Percentiles rank a stretch among this genome's conserved stretches.
Evolutionary conservation across 2,113 vertebrate genomes (phyloP).

Genomic region (Sebastes fasciatus): DNA sequence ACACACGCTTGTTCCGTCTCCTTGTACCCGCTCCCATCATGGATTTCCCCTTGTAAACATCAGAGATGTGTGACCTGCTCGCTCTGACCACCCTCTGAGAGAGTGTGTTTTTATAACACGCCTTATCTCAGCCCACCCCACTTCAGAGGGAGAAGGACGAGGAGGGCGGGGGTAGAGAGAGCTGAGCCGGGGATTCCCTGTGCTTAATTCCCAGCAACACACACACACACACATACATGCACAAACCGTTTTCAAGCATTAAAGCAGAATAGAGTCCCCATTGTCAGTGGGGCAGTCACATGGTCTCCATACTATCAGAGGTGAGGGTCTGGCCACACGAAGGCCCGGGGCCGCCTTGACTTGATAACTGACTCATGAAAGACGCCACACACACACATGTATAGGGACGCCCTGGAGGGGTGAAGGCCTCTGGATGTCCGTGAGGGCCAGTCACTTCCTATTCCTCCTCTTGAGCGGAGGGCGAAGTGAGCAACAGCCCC

Average conservation of each 20-base stretch:
- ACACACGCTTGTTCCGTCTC: background rate
- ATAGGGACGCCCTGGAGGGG: slow-evolving; percentile 12
- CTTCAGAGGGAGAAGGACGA: slow-evolving; percentile 37
- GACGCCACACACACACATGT: slow-evolving; percentile 31
- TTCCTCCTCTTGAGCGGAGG: slow-evolving; percentile 12
- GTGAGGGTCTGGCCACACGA: slow-evolving; percentile 30
- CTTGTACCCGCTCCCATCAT: slow-evolving; percentile 24
- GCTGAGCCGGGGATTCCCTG: slow-evolving; percentile 58
- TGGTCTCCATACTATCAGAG: slow-evolving; percentile 3
- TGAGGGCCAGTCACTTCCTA: slow-evolving; percentile 43
- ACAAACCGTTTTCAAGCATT: background rate
- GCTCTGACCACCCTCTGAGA: slow-evolving; percentile 63
- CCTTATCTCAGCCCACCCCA: slow-evolving; percentile 71
- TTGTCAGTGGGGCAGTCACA: slow-evolving; percentile 15
- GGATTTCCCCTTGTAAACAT: slow-evolving; percentile 71
- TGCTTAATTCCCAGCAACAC: slow-evolving; percentile 18
- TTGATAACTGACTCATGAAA: slow-evolving; percentile 29
- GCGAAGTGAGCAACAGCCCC: slow-evolving; percentile 30
- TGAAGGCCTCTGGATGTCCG: slow-evolving; percentile 38
- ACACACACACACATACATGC: background rate
- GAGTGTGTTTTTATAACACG: slow-evolving; percentile 61
- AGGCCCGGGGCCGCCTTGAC: slow-evolving; percentile 11
- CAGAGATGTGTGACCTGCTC: slow-evolving; percentile 47
- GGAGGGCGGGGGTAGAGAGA: background rate
- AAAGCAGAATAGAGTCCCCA: slow-evolving; percentile 22